A percentile compares a stretch with the other conserved stretches of the same genome.
Evolutionary conservation across 1,140 invertebrate species (phyloP).

Genomic region (Maniola jurtina): DNA sequence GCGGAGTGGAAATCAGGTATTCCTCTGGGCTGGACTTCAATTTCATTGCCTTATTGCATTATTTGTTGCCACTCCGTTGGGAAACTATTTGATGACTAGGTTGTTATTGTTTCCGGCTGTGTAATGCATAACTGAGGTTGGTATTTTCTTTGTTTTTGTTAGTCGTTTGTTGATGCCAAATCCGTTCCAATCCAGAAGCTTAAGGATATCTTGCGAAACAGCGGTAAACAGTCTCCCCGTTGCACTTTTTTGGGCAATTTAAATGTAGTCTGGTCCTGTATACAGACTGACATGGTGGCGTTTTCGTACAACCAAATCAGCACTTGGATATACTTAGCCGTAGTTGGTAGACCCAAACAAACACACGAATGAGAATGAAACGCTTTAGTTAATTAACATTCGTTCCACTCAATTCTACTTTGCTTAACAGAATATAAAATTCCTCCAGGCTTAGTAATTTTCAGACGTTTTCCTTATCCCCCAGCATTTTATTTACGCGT

Average conservation of each 20-base stretch:
- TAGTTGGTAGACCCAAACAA: too few species aligned
- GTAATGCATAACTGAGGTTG: not conserved
- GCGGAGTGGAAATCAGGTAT: conserved; percentile 2
- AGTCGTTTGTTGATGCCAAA: not conserved
- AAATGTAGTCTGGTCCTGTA: too few species aligned
- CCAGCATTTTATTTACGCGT: not conserved
- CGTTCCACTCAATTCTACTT: not conserved
- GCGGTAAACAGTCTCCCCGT: too few species aligned
- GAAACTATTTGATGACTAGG: conserved; percentile 19
- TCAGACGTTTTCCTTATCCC: conserved; percentile 2
- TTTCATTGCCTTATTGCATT: conserved; percentile 57
- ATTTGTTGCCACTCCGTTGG: conserved; percentile 38
- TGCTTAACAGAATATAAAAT: not conserved
- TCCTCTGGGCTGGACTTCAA: conserved; percentile 31
- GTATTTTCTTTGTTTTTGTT: conserved; percentile 9
- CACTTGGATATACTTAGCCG: too few species aligned
- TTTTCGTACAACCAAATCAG: too few species aligned
- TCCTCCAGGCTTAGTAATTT: not conserved
- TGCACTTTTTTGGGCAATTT: too few species aligned
- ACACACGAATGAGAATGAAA: too few species aligned
- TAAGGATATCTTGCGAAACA: too few species aligned
- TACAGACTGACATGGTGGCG: too few species aligned
- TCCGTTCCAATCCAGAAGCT: too few species aligned
- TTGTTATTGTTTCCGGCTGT: conserved; percentile 14
- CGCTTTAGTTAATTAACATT: not conserved